Conservation (phyloP, 2,797 vertebrate species). For the Clarias laeviceps region DNA sequence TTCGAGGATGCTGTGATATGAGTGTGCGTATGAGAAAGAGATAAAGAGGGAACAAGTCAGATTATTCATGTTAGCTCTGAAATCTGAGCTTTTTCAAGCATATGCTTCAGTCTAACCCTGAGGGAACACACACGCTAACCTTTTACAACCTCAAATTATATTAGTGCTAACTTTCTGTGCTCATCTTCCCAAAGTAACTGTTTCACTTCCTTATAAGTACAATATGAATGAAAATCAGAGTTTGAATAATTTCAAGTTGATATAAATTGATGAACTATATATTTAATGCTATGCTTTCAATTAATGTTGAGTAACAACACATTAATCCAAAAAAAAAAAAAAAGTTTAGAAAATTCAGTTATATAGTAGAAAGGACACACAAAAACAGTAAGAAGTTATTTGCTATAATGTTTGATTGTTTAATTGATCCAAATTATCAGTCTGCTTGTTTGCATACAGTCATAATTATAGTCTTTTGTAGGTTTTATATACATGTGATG, state of each 20-base stretch:
- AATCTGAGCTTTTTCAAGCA: slow-evolving; percentile 44
- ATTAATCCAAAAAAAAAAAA: background rate
- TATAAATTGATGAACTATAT: background rate
- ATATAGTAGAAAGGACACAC: background rate
- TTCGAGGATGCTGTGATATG: slow-evolving; percentile 28
- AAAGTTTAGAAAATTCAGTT: background rate
- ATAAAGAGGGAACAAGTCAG: background rate
- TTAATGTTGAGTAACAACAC: background rate
- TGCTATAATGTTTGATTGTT: background rate
- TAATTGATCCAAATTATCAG: too few species aligned
- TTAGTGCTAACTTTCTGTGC: slow-evolving; percentile 44
- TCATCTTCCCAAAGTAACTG: slow-evolving; percentile 16
- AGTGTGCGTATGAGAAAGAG: background rate
- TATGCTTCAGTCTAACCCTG: slow-evolving; percentile 43
- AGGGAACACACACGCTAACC: slow-evolving; percentile 32
- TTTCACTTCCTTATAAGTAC: background rate
- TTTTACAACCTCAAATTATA: slow-evolving; percentile 42
- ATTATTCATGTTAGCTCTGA: slow-evolving; percentile 38
- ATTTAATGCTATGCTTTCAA: background rate
- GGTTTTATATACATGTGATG: too few species aligned
- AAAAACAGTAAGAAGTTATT: background rate
- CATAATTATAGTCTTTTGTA: too few species aligned
- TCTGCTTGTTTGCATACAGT: too few species aligned
- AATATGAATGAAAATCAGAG: background rate
- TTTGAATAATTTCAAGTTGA: background rate